Conservation (phyloP, 2,113 vertebrate genomes). For the Uria aalge region DNA sequence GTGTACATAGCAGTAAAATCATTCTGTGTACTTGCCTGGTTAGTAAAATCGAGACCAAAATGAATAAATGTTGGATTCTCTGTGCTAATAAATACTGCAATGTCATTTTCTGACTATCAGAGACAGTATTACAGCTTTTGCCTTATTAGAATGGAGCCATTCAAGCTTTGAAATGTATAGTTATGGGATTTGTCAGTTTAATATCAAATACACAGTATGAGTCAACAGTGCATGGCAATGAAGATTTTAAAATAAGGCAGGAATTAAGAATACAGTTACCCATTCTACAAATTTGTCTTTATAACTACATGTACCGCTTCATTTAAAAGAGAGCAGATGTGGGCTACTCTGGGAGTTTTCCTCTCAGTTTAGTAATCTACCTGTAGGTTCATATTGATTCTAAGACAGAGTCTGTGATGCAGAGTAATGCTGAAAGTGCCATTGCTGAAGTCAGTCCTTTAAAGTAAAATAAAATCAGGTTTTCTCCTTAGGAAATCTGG, state of each 20-base stretch:
- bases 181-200: not conserved
- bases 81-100: not conserved
- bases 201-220: not conserved
- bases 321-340: not conserved
- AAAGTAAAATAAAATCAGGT: not conserved
- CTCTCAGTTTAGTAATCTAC: not conserved
- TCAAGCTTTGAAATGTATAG: not conserved
- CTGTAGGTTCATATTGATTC: not conserved
- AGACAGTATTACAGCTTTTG: not conserved
- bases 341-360: not conserved
- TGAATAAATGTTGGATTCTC: not conserved
- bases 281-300: not conserved
- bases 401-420: not conserved
- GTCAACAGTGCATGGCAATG: not conserved
- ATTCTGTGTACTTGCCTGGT: not conserved
- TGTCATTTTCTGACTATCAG: not conserved
- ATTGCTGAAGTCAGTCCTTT: not conserved
- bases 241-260: not conserved
- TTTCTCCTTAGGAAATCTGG: not conserved
- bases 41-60: not conserved
- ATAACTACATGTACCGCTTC: not conserved
- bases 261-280: not conserved
- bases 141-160: not conserved
- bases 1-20: not conserved
- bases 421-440: not conserved